Evolutionary conservation across 1,140 invertebrate species (phyloP).

Genomic region (Drosophila pseudoobscura): DNA sequence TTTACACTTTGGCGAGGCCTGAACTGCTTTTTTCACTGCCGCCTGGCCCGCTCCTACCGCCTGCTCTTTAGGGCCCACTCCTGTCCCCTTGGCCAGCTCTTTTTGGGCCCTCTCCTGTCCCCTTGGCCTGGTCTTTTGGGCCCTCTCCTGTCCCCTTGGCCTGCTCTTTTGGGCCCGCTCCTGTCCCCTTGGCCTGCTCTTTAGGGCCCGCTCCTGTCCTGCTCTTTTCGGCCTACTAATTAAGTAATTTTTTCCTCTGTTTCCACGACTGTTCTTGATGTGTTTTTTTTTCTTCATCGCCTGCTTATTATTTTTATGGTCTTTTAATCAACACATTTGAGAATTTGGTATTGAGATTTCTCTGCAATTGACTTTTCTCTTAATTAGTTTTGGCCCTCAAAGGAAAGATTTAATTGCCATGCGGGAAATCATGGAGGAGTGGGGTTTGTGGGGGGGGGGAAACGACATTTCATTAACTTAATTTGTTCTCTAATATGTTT

Average conservation of each 20-base stretch:
- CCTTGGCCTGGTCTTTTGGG: constrained; percentile 1
- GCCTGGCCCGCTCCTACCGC: no score
- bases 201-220: background rate
- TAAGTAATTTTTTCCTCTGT: constrained; percentile 73
- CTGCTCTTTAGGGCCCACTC: no score
- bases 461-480: background rate
- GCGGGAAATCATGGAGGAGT: no score
- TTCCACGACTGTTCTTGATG: constrained; percentile 47
- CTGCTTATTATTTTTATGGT: constrained; percentile 57
- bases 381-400: constrained; percentile 51
- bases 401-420: constrained; percentile 51
- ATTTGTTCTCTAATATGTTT: background rate
- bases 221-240: constrained; percentile 53
- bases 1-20: constrained; percentile 61
- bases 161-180: background rate
- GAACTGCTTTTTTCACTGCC: constrained; percentile 15
- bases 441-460: constrained; percentile 12
- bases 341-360: constrained; percentile 39
- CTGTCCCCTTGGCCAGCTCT: background rate
- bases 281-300: constrained; percentile 22
- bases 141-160: constrained; percentile 22
- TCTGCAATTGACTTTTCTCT: constrained; percentile 63
- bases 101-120: background rate
- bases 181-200: background rate
- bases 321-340: constrained; percentile 68